Base-by-base conservation (phyloP, 2,888 invertebrate species). In the Leucozona laternaria region DNA sequence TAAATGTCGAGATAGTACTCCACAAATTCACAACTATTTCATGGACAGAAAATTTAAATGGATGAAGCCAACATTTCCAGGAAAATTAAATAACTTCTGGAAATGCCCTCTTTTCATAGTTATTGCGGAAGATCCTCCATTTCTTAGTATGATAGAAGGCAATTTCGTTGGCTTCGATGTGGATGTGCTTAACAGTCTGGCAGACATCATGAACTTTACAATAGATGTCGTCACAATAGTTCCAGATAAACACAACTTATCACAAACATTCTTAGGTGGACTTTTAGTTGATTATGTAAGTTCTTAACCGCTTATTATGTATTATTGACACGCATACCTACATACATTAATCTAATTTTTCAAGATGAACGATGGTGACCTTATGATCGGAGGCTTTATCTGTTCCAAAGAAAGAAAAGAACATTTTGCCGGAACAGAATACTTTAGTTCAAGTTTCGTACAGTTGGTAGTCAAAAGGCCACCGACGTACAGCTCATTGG, bases 1-100 rank as follows among this genome's bases (percentile, higher is more conserved):
- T 2, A 43, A n/a, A 13, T 62, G 62, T 11, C 40, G 62, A 10
- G 62, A 62, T 43, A 62, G 8, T 43, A 25, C 25, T 62, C 62
- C 62, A 40, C 43, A 0, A 43, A 40, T 62, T 43, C 15, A 62
- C 4, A 62, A 62, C n/a, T 62, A 62, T n/a, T 62, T 62, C 4
- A 15, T n/a, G 15, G 10, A 43, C 0, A 17, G 20, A 10, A 7
- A 43, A 25, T 5, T 62, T 1, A 40, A 40, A 22, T 62, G 62
- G 62, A 28, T 2, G 4, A 43, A 25, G 10, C 40, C 62, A n/a
- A 28, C 62, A 10, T 62, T 62, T 62, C 43, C 40, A n/a, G 10
- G 2, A 11, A 62, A 62, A 62, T 43, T 62, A n/a, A 40, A 25
- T 1, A 62, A 62, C 25, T n/a, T 62, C 3, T 43, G 43, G 62